A percentile compares a stretch with the other conserved stretches of the same genome.
phyloP scores from a whole-genome alignment of 2,888 invertebrate species.

The Caenorhabditis plicata region DNA sequence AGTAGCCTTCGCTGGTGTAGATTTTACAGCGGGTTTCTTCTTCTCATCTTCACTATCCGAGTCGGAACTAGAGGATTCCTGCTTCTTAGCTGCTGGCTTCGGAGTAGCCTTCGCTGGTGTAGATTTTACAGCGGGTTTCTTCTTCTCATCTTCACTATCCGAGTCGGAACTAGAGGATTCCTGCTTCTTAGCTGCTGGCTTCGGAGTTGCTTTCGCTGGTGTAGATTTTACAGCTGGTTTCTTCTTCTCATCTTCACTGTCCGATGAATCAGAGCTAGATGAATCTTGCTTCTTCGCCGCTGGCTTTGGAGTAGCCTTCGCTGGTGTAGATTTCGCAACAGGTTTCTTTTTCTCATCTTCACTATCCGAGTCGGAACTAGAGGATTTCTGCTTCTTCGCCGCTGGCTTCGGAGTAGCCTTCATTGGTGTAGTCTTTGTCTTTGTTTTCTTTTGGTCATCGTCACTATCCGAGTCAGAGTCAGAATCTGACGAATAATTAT shows the following conservation, averaged over 20 bases:
- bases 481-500: conserved; percentile 10
- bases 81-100: too few species aligned
- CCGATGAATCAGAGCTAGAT: neutral
- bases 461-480: conserved; percentile 34
- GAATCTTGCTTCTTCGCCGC: conserved; percentile 12
- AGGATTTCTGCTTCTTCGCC: conserved; percentile 10
- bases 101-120: conserved; percentile 1
- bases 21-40: conserved; percentile 10
- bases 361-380: conserved; percentile 13
- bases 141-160: too few species aligned
- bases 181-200: neutral
- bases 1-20: conserved; percentile 9
- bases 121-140: neutral
- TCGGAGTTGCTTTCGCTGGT: conserved; percentile 11
- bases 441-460: conserved; percentile 13
- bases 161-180: conserved; percentile 4
- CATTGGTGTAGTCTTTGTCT: neutral
- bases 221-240: conserved; percentile 4
- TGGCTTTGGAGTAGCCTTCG: too few species aligned
- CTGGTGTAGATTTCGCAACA: too few species aligned
- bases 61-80: too few species aligned
- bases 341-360: conserved; percentile 9
- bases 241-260: conserved; percentile 1
- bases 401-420: conserved; percentile 22
- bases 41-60: conserved; percentile 21